These are phyloP conservation scores for Pavo muticus DNA, from an alignment of 2,113 vertebrate species.

Conservation along the genomic window DNA sequence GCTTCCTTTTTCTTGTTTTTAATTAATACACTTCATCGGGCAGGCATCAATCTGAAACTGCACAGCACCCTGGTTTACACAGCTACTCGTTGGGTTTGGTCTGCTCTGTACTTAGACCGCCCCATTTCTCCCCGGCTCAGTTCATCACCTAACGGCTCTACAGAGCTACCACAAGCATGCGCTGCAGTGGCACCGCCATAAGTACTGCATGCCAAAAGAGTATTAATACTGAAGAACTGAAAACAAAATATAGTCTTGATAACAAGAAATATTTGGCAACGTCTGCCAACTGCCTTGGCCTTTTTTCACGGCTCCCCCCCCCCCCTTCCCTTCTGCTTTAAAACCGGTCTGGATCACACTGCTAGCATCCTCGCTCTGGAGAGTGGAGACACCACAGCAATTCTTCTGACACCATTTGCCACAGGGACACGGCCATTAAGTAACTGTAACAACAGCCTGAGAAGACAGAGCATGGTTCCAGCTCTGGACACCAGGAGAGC, in stretches of 20 bases:
- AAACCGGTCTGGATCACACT: not conserved
- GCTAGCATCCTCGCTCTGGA: not conserved
- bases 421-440: not conserved
- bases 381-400: rapidly evolving
- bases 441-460: not conserved
- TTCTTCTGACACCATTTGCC: not conserved
- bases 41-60: not conserved
- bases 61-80: not conserved
- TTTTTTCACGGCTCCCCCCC: not conserved
- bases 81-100: rapidly evolving
- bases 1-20: not conserved
- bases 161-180: not conserved
- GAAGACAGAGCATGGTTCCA: not conserved
- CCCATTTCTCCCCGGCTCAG: not conserved
- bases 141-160: not conserved
- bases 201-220: not conserved
- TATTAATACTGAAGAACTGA: not conserved
- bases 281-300: not conserved
- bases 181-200: not conserved
- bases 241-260: not conserved
- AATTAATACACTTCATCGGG: not conserved
- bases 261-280: not conserved
- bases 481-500: not conserved
- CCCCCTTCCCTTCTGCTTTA: not conserved
- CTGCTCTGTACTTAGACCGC: not conserved